Evolutionary conservation across 2,113 vertebrate species (phyloP), one percentile per base, ranked within the genome.

Genomic region (Rhinogobius similis): DNA sequence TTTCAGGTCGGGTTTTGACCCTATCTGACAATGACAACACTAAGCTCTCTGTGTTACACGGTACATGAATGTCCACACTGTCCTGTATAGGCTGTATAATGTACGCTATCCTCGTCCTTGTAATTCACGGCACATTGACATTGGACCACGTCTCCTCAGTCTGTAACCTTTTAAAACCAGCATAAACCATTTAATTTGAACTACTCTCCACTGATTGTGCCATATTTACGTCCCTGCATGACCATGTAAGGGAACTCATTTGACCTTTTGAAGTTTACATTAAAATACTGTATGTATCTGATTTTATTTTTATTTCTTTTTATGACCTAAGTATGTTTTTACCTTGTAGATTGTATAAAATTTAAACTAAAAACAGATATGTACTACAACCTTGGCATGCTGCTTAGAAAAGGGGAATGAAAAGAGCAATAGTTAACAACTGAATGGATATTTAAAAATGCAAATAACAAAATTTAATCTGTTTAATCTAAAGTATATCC

Each of bases 381-480:
- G 76, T 86, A 73, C 79, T 70, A 82, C 62, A 81, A 86, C 72
- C 73, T 83, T 81, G 87, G 88, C 90, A 89, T 89, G 90, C 88
- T 87, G 88, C 87, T 88, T 88, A 80, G 79, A 86, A 83, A 81
- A 79, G 73, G 77, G 73, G 82, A 81, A 79, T 62, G 82, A 88
- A 90, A 90, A 89, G 80, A 89, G 88, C 90, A 91, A 91, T 91
- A 91, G 88, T 84, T 82, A 86, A 72, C 77, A 84, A 86, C 68
- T 73, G 76, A 90, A 76, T 81, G 78, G 82, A 75, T 86, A 87
- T 88, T 73, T 78, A 84, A 89, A 88, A 90, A 90, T 88, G 82
- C 85, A 91, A 87, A 86, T 81, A 81, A 83, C 23, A 79, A 83
- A 55, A 66, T 86, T 76, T 72, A 82, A 85, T 85, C 80, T 83